Evolutionary conservation across 2,888 invertebrate species (phyloP).

Genomic region (Eupithecia centaureata): DNA sequence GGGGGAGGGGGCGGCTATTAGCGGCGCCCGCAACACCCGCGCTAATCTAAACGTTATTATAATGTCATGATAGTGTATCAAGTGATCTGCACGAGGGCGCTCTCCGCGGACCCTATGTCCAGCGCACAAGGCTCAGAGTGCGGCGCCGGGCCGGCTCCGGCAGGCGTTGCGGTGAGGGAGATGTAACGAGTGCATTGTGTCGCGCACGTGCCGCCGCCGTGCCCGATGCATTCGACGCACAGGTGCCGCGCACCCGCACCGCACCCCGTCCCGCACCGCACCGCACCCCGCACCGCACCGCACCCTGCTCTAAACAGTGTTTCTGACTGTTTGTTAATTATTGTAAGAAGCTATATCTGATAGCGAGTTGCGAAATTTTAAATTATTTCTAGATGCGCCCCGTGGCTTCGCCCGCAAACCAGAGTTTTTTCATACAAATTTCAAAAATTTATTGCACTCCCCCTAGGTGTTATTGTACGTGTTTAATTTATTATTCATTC

Average conservation of each 20-base stretch:
- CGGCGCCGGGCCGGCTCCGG: background rate
- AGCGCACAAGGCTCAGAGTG: background rate
- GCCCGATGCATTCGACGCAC: slow-evolving; percentile 42
- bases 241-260: slow-evolving; percentile 62
- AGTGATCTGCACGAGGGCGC: slow-evolving; percentile 47
- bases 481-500: too few species aligned
- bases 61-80: slow-evolving; percentile 74
- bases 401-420: too few species aligned
- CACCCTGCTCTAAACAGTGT: too few species aligned
- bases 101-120: background rate
- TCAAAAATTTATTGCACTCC: too few species aligned
- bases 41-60: slow-evolving; percentile 67
- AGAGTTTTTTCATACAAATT: too few species aligned
- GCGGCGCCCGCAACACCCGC: slow-evolving; percentile 52
- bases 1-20: slow-evolving; percentile 47
- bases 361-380: too few species aligned
- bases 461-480: too few species aligned
- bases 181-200: slow-evolving; percentile 2
- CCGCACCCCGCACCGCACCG: too few species aligned
- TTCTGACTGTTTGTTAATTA: too few species aligned
- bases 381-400: too few species aligned
- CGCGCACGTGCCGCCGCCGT: slow-evolving; percentile 19
- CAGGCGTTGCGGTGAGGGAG: background rate
- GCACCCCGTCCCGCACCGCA: too few species aligned
- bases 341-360: too few species aligned